Base-by-base conservation (phyloP, 2,888 invertebrate species). In the Thelaira solivaga region DNA sequence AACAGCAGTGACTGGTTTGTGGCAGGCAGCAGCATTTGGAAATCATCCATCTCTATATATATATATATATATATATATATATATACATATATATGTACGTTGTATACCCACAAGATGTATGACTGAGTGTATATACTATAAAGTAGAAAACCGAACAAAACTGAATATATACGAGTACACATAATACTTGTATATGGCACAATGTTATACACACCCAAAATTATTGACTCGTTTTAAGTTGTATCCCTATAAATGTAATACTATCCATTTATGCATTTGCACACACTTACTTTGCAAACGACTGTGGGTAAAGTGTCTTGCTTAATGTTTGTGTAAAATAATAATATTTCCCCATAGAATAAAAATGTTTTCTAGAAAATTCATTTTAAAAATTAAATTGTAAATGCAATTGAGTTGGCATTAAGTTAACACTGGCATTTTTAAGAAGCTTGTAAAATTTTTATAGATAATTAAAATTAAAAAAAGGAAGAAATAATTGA, bases 231-330 rank as follows among this genome's bases (percentile, higher is more conserved):
- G 64, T 65, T 76, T 77, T 69, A 64, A 78, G 74, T 78, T 78
- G 78, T 78, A 78, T 78, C 78, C 78, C 74, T 78, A 78, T 78
- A 78, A 78, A 78, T 78, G 78, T 78, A 74, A 78, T 74, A 74
- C 78, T 78, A 78, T 74, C 78, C 74, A 78, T 69, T 74, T 74
- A 69, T 53, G 61, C 62, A 69, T 73, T 69, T 71, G 45, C 34
- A 59, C 59, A 61, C 29, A 34, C 36, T 64, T 34, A 26, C 26
- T 26, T 26, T 6, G 13, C 20, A 11, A 36, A 34, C 6, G 31
- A 18, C 22, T 36, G 22, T 13, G 20, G 22, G 43, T n/a, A 39
- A 41, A 59, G n/a, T 49, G 41, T 49, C 39, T 29, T 39, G 47
- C 16, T 49, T 51, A 22, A 8, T 41, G 31, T 36, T 62, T 43